Conservation (phyloP, 2,888 invertebrate genomes). For the Sarcophaga caerulescens region DNA sequence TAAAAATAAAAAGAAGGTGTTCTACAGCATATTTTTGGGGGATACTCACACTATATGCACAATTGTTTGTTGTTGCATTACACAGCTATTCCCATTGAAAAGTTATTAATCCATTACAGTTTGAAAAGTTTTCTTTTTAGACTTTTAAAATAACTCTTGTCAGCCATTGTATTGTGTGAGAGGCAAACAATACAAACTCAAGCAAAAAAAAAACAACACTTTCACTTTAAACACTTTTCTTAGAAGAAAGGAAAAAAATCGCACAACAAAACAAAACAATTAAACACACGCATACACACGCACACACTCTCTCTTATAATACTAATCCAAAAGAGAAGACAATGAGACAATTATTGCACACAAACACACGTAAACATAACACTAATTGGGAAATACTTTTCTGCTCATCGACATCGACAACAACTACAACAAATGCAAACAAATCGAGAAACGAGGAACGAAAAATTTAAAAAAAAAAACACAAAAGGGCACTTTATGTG, state of each 20-base stretch:
- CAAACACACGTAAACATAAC: too few species aligned
- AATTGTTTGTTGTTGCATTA: slow-evolving; percentile 13
- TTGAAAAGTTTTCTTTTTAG: not conserved
- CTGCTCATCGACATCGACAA: too few species aligned
- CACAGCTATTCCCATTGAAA: slow-evolving; percentile 16
- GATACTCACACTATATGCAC: slow-evolving; percentile 18
- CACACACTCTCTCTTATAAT: too few species aligned
- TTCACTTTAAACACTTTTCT: not conserved
- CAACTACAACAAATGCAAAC: too few species aligned
- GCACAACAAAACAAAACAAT: not conserved
- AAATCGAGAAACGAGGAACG: too few species aligned
- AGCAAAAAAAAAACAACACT: not conserved
- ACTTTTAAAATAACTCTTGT: not conserved
- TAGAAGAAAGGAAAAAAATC: not conserved
- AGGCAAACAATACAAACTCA: too few species aligned
- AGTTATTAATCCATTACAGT: slow-evolving; percentile 20
- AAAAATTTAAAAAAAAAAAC: too few species aligned
- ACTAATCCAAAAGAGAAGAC: too few species aligned
- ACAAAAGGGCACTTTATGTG: not conserved
- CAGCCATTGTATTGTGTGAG: not conserved
- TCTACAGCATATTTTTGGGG: slow-evolving; percentile 11
- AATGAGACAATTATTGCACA: too few species aligned
- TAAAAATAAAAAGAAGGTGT: too few species aligned
- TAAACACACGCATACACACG: not conserved
- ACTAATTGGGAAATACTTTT: too few species aligned